phyloP scores from a whole-genome alignment of 2,797 vertebrate species.

The Antrozous pallidus region DNA sequence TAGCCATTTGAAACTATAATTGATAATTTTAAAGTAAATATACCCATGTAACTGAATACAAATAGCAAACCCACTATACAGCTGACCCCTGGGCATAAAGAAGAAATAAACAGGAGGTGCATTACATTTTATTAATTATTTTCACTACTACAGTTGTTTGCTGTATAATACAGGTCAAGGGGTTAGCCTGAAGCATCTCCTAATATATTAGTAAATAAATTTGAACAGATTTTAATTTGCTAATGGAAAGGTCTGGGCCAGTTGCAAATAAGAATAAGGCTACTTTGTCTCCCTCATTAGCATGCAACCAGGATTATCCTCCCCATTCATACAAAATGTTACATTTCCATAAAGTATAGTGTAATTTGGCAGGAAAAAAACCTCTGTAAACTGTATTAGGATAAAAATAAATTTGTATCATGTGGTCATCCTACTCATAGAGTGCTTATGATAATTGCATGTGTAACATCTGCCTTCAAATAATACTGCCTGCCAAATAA shows the following conservation, averaged over 20 bases:
- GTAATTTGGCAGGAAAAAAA: conserved; percentile 83
- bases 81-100: conserved; percentile 76
- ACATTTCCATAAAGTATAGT: conserved; percentile 88
- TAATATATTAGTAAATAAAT: conserved; percentile 91
- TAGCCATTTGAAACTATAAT: conserved; percentile 79
- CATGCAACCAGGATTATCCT: conserved; percentile 80
- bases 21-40: conserved; percentile 85
- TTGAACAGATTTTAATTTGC: conserved; percentile 89
- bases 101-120: conserved; percentile 84
- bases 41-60: conserved; percentile 82
- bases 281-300: conserved; percentile 85
- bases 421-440: conserved; percentile 72
- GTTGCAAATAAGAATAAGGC: conserved; percentile 81
- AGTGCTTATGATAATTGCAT: conserved; percentile 77
- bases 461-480: conserved; percentile 78
- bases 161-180: conserved; percentile 82
- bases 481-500: conserved; percentile 74
- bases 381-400: conserved; percentile 81
- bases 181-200: conserved; percentile 83
- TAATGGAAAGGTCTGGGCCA: conserved; percentile 85
- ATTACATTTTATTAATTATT: conserved; percentile 85
- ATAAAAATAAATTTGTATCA: conserved; percentile 80
- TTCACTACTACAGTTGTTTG: conserved; percentile 84
- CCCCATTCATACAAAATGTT: conserved; percentile 88
- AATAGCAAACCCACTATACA: conserved; percentile 78